These are phyloP conservation scores for Sarcophilus harrisii DNA, from an alignment of 2,797 vertebrate species.

Conservation along the genomic window DNA sequence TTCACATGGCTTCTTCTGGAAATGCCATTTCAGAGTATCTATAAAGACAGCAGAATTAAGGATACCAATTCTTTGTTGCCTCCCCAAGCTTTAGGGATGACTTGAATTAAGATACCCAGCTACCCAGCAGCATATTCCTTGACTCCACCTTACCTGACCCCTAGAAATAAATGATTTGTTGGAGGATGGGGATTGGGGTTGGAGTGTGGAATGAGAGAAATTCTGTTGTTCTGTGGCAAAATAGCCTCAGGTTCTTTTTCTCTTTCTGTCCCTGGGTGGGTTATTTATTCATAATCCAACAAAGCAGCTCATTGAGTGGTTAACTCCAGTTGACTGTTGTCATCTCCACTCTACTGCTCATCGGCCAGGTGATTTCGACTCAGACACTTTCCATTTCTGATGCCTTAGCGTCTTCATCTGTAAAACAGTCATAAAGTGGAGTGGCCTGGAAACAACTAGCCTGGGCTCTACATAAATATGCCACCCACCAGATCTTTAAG, in stretches of 20 bases:
- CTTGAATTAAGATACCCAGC: not conserved
- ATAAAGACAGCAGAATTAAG: not conserved
- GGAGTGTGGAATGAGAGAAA: not conserved
- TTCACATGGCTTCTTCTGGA: not conserved
- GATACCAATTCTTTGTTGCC: not conserved
- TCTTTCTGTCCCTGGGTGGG: not conserved
- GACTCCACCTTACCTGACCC: not conserved
- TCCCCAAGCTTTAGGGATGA: not conserved
- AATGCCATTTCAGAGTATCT: not conserved
- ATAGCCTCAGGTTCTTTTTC: not conserved
- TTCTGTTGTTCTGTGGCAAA: not conserved
- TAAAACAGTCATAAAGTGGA: conserved; percentile 27
- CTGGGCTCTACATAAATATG: not conserved
- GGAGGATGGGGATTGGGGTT: not conserved
- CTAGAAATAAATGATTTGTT: not conserved
- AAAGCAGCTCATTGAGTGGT: not conserved
- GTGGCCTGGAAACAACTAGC: not conserved
- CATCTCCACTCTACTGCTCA: not conserved
- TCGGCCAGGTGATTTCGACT: not conserved
- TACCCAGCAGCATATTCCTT: not conserved
- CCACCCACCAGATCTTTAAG: conserved; percentile 24
- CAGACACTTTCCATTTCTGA: not conserved
- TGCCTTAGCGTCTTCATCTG: conserved; percentile 26
- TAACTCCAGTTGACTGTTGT: not conserved
- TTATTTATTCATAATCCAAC: not conserved